Conservation (phyloP, 2,888 invertebrate genomes). For the Mesochorus sp. region DNA sequence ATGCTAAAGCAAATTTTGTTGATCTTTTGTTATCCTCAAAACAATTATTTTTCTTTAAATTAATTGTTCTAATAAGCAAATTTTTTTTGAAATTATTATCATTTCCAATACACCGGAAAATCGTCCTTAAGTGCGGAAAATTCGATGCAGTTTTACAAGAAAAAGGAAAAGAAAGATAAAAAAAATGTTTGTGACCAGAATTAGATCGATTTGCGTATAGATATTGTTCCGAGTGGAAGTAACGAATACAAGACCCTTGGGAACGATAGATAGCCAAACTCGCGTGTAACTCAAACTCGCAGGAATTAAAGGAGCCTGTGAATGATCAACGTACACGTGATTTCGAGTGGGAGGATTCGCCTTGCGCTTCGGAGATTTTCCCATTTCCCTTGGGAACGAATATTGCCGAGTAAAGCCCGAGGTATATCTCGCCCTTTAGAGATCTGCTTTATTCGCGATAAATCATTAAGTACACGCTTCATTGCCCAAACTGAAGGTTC, state of each 20-base stretch:
- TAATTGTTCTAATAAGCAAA: too few species aligned
- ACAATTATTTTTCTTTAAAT: too few species aligned
- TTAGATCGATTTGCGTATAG: neutral
- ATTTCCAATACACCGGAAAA: too few species aligned
- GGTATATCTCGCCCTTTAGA: slow-evolving; percentile 2
- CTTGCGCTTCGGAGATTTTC: neutral
- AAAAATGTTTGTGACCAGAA: neutral
- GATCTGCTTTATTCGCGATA: slow-evolving; percentile 31
- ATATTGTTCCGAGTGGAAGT: neutral
- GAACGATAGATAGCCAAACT: slow-evolving; percentile 39
- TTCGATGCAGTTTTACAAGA: too few species aligned
- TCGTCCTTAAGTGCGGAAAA: too few species aligned
- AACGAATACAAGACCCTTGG: slow-evolving; percentile 30
- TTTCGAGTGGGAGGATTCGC: slow-evolving; percentile 30
- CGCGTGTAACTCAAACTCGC: neutral
- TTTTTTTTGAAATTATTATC: too few species aligned
- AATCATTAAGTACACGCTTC: slow-evolving; percentile 38
- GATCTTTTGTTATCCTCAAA: too few species aligned
- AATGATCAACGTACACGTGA: slow-evolving; percentile 14
- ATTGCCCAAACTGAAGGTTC: slow-evolving; percentile 32
- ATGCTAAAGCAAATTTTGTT: too few species aligned
- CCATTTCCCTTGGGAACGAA: slow-evolving; percentile 8
- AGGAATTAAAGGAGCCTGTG: slow-evolving; percentile 10
- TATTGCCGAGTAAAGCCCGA: slow-evolving; percentile 10
- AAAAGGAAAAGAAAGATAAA: too few species aligned